Conservation (phyloP, 1,140 invertebrate species). For the Lepidotrigona ventralis region DNA sequence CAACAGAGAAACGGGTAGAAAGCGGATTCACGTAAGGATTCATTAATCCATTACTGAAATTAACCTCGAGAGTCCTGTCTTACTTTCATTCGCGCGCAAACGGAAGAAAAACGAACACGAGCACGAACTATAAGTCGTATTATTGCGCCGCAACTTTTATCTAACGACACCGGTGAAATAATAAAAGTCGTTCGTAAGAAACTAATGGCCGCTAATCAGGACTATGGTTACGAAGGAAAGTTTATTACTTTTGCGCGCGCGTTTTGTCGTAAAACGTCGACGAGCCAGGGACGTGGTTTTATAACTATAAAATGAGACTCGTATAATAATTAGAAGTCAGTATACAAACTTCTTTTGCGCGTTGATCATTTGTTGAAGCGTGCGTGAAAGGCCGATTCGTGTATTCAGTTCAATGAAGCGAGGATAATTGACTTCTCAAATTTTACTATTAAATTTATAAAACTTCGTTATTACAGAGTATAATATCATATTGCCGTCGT, state of each 20-base stretch:
- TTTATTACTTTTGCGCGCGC: slow-evolving; percentile 20
- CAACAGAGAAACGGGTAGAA: not conserved
- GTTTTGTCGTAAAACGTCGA: slow-evolving; percentile 26
- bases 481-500: too few relatives aligned
- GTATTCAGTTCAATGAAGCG: not conserved
- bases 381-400: not conserved
- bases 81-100: not conserved
- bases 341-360: not conserved
- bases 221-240: slow-evolving; percentile 4
- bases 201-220: slow-evolving; percentile 16
- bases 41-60: not conserved
- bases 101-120: too few relatives aligned
- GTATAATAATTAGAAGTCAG: slow-evolving; percentile 33
- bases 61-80: not conserved
- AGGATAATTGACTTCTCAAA: not conserved
- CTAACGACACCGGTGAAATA: not conserved
- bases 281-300: slow-evolving; percentile 6
- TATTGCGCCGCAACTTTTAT: not conserved
- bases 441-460: not conserved
- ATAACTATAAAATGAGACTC: not conserved
- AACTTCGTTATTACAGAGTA: too few relatives aligned
- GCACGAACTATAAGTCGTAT: too few relatives aligned
- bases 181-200: not conserved
- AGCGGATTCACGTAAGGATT: not conserved
- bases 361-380: not conserved